phyloP scores from a whole-genome alignment of 2,113 vertebrate species.

The Nanorana parkeri region DNA sequence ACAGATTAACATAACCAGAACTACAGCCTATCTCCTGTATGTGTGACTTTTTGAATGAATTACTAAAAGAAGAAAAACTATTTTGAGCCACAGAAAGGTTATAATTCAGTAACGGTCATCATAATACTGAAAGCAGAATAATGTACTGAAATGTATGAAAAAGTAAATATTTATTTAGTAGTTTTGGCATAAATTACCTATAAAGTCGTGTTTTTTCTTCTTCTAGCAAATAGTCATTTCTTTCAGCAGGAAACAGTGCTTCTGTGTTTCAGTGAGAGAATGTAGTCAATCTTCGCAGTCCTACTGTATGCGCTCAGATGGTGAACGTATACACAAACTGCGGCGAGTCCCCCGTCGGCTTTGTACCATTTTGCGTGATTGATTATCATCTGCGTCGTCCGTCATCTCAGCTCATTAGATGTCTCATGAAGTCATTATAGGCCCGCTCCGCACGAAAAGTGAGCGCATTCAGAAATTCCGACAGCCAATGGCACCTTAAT shows the following conservation, averaged over 20 bases:
- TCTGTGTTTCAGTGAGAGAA: background rate
- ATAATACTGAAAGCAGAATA: too few species aligned
- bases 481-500: slow-evolving; percentile 41
- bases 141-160: too few species aligned
- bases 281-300: background rate
- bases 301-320: background rate
- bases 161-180: too few species aligned
- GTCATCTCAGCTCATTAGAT: slow-evolving; percentile 49
- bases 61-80: too few species aligned
- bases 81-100: too few species aligned
- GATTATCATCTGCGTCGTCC: slow-evolving; percentile 19
- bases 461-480: slow-evolving; percentile 35
- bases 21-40: too few species aligned
- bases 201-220: too few species aligned
- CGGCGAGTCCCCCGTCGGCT: background rate
- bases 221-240: background rate
- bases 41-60: too few species aligned
- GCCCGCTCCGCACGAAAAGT: slow-evolving; percentile 5
- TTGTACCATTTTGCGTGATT: slow-evolving; percentile 35
- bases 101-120: too few species aligned
- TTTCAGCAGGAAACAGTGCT: background rate
- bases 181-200: too few species aligned
- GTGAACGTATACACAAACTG: background rate
- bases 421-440: slow-evolving; percentile 17
- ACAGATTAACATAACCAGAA: too few species aligned